phyloP scores from a whole-genome alignment of 1,140 invertebrate genomes.

The Monomorium pharaonis region DNA sequence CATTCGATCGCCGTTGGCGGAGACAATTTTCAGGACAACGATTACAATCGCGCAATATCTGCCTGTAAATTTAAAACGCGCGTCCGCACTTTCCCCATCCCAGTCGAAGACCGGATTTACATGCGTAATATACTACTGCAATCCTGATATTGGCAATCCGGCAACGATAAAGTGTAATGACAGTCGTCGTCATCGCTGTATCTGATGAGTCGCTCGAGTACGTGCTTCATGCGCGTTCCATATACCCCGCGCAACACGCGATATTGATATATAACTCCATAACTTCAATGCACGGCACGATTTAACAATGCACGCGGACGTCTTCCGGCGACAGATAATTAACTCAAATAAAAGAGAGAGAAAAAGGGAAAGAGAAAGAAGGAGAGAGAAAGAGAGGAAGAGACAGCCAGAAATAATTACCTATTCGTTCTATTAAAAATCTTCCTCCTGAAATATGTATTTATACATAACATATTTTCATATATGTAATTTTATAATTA shows the following conservation, averaged over 20 bases:
- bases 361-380: neutral
- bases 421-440: neutral
- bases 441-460: neutral
- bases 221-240: slow-evolving; percentile 9
- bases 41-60: slow-evolving; percentile 18
- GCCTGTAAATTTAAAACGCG: slow-evolving; percentile 46
- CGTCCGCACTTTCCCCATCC: slow-evolving; percentile 15
- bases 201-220: slow-evolving; percentile 34
- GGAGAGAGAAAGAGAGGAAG: neutral
- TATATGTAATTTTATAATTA: neutral
- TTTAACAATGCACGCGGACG: slow-evolving; percentile 30
- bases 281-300: slow-evolving; percentile 32
- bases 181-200: slow-evolving; percentile 19
- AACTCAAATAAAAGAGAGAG: slow-evolving; percentile 27
- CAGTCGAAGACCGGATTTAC: slow-evolving; percentile 24
- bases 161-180: slow-evolving; percentile 50
- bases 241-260: neutral
- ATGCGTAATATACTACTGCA: slow-evolving; percentile 33
- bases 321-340: slow-evolving; percentile 50
- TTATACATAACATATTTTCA: neutral
- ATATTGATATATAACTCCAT: slow-evolving; percentile 46
- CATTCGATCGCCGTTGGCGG: slow-evolving; percentile 18
- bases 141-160: slow-evolving; percentile 55
- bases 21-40: slow-evolving; percentile 28
- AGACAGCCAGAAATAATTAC: neutral